These are phyloP conservation scores for Picus viridis DNA, from an alignment of 2,797 vertebrate genomes.

Conservation along the genomic window DNA sequence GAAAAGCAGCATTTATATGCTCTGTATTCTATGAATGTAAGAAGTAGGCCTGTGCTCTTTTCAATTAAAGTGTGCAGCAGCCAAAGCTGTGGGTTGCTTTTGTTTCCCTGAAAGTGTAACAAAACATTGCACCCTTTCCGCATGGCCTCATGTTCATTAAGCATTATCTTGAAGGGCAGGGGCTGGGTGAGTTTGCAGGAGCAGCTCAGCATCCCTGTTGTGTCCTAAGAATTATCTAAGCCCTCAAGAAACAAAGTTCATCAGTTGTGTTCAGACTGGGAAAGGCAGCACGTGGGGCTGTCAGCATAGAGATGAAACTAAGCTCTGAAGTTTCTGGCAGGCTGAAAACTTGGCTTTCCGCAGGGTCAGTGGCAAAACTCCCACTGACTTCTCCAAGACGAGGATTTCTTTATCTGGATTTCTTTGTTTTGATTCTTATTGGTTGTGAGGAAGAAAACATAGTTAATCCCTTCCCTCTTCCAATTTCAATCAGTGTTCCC, in stretches of 20 bases:
- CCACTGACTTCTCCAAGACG: background rate
- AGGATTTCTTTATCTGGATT: background rate
- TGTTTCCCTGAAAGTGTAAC: background rate
- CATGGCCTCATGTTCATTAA: accelerated
- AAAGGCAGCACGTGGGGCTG: background rate
- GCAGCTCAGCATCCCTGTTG: background rate
- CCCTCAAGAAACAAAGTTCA: no score
- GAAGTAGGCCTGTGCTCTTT: background rate
- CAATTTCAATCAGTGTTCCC: background rate
- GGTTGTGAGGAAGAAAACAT: background rate
- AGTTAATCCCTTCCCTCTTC: background rate
- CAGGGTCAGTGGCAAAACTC: background rate
- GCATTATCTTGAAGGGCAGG: background rate
- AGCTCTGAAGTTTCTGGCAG: background rate
- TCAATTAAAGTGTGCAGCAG: background rate
- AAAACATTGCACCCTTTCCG: background rate
- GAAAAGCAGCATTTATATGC: background rate
- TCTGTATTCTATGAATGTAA: background rate
- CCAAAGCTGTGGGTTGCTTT: background rate
- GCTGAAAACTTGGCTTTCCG: background rate
- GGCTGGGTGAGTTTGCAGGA: background rate
- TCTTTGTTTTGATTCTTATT: background rate
- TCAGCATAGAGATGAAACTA: background rate
- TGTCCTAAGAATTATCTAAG: no score
- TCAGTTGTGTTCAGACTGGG: background rate